phyloP scores from a whole-genome alignment of 2,888 invertebrate genomes.

The Lasius platythorax region DNA sequence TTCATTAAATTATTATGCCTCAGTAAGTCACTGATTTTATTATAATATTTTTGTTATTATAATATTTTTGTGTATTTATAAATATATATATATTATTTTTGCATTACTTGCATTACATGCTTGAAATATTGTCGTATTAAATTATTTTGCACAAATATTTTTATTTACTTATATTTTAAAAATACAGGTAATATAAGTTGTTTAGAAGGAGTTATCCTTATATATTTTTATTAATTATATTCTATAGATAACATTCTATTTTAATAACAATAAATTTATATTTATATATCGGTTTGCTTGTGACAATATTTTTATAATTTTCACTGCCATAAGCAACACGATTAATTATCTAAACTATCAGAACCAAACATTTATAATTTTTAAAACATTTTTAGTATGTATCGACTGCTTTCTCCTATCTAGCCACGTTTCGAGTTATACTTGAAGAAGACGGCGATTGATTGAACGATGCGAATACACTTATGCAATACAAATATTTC shows the following conservation, averaged over 20 bases:
- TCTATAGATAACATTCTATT: neutral
- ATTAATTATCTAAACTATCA: neutral
- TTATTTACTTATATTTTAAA: neutral
- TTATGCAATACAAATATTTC: neutral
- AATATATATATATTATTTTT: neutral
- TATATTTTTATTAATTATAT: neutral
- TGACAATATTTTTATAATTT: neutral
- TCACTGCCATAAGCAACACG: neutral
- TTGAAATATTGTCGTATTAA: neutral
- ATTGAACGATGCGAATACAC: neutral
- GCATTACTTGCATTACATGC: neutral
- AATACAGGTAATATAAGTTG: neutral
- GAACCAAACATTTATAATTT: neutral
- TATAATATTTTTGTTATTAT: slow-evolving; percentile 3
- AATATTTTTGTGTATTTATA: neutral
- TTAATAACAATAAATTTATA: neutral
- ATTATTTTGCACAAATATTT: neutral
- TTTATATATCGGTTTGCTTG: neutral
- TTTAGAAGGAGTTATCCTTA: neutral
- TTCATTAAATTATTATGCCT: slow-evolving; percentile 38
- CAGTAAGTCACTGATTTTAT: slow-evolving; percentile 28
- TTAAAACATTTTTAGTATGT: slow-evolving; percentile 31
- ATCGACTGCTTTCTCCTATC: slow-evolving; percentile 29
- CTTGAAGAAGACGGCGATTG: slow-evolving; percentile 9
- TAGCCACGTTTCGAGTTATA: slow-evolving; percentile 31